These are phyloP conservation scores for Bugulina stolonifera DNA, from an alignment of 2,888 invertebrate species.

Conservation along the genomic window DNA sequence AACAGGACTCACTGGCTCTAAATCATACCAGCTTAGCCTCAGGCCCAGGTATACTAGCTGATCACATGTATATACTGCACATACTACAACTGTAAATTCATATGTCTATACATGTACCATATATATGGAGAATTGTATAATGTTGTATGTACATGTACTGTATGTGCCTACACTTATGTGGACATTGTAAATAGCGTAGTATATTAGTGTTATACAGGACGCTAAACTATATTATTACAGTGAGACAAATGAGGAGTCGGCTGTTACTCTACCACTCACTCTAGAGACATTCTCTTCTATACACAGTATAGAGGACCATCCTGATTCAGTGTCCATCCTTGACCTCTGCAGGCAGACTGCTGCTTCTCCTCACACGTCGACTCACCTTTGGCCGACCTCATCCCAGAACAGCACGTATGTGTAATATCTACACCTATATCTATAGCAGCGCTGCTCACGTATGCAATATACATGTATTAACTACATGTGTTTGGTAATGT, in stretches of 20 bases:
- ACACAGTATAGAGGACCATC: background rate
- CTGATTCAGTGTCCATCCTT: background rate
- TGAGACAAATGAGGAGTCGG: background rate
- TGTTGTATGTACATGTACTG: no score
- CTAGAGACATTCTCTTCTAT: background rate
- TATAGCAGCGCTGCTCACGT: no score
- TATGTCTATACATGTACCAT: background rate
- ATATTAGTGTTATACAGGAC: no score
- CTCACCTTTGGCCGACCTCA: background rate
- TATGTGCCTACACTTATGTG: no score
- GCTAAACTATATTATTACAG: background rate
- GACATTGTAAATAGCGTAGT: no score
- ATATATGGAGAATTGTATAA: no score
- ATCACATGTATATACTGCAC: no score
- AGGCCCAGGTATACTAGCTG: background rate
- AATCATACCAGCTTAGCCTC: background rate
- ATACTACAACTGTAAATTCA: no score
- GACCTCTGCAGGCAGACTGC: background rate
- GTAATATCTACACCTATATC: no score
- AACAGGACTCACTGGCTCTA: background rate
- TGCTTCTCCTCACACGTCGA: background rate
- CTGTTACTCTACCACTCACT: background rate
- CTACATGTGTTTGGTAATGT: no score
- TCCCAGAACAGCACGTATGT: background rate
- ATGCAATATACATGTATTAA: no score